A percentile compares a stretch with the other conserved stretches of the same genome.
phyloP scores from a whole-genome alignment of 1,140 invertebrate species.

The Elymnias hypermnestra region DNA sequence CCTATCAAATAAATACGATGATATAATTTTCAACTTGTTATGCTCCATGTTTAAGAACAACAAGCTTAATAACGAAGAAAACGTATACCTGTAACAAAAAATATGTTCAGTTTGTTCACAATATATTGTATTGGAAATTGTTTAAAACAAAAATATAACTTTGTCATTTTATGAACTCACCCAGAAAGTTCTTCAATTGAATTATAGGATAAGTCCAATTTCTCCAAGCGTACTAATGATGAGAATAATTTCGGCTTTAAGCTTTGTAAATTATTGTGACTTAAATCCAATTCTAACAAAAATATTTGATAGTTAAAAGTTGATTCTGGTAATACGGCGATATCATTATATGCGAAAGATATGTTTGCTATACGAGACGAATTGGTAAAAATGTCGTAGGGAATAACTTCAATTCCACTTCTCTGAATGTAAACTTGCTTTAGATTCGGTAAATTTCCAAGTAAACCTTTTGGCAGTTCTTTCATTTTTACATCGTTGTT shows the following conservation, averaged over 20 bases:
- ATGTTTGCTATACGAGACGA: constrained; percentile 76
- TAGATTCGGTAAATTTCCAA: constrained; percentile 76
- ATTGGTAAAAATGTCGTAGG: constrained; percentile 77
- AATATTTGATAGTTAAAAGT: constrained; percentile 78
- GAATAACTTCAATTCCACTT: constrained; percentile 72
- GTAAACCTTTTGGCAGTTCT: constrained; percentile 75
- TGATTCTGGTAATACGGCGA: constrained; percentile 71
- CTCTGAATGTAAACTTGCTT: constrained; percentile 69
- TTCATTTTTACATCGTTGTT: constrained; percentile 76
- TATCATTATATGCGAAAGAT: constrained; percentile 75
- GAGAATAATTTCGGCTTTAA: constrained; percentile 77
- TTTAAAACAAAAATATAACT: too few relatives aligned
- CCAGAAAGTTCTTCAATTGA: constrained; percentile 69
- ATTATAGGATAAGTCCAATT: constrained; percentile 76
- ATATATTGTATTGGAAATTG: too few relatives aligned
- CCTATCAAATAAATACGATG: constrained; percentile 53
- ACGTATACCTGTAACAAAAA: constrained; percentile 46
- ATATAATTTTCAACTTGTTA: constrained; percentile 73
- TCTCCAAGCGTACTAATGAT: constrained; percentile 67
- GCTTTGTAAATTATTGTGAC: constrained; percentile 73
- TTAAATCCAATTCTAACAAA: constrained; percentile 75
- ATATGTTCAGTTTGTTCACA: too few relatives aligned
- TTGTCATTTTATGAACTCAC: constrained; percentile 54
- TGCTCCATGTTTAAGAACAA: constrained; percentile 73
- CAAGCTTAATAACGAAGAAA: constrained; percentile 62